Evolutionary conservation across 2,888 invertebrate genomes (phyloP), one percentile per base, ranked within the genome.

Genomic region (Euzetes globulus): DNA sequence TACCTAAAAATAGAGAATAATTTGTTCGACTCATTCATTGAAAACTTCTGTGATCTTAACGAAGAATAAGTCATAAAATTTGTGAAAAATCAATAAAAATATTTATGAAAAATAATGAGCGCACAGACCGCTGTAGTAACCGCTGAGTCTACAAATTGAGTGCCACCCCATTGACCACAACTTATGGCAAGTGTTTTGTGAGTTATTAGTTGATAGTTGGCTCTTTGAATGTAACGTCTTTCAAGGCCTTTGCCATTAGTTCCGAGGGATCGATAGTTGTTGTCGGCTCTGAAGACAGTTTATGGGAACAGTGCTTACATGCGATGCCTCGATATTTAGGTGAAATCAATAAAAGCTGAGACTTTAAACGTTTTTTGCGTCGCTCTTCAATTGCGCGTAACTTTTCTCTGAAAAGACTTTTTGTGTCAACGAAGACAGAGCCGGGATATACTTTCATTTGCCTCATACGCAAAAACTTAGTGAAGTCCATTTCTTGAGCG

Each of bases 401-500:
- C 37, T 63, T 63, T 17, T 17, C 5, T 15, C 45, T 68, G 9
- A 4, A 15, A 45, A 11, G 15, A 13, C 45, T 68, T 45, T 68
- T 45, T 0, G 68, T n/a, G n/a, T 5, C 45, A 13, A n/a, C n/a
- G 50, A 41, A 71, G 13, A 75, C 73, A 19, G 75, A 75, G 6
- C 71, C 73, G 33, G 75, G 75, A 75, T 50, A 63, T 33, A 15
- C 13, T 37, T 75, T 73, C 7, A 73, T n/a, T 63, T 75, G 75
- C 41, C 70, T 63, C 1, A 45, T 73, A 9, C 75, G 52, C 11
- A 75, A 45, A 29, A 73, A 75, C 7, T 73, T 63, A 15, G 78
- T 78, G 50, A 77, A 76, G 0, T 73, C 74, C 9, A 78, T 65
- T 41, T 78, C 78, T 17, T 68, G 72, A 0, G 75, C 73, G 0